Base-by-base conservation (phyloP, 2,888 invertebrate genomes). In the Rapana venosa region DNA sequence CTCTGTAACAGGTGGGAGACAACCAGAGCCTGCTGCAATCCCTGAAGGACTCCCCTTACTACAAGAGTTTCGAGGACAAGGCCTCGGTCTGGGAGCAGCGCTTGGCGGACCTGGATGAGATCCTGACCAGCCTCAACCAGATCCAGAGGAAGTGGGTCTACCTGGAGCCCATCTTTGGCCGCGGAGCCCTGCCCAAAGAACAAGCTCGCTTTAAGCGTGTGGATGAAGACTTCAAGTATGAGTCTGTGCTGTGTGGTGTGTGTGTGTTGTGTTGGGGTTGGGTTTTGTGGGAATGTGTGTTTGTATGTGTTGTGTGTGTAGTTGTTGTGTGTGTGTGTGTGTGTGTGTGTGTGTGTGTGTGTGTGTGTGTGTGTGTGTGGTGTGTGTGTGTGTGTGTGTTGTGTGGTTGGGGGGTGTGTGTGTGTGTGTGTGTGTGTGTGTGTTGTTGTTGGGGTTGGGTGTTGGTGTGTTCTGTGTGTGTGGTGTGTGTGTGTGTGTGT, bases 131-230 rank as follows among this genome's bases (percentile, higher is more conserved):
- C 92, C 96, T 98, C 87, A 98, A 97, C 93, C 97, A 97, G 94
- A 97, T 98, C 30, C 98, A 98, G 96, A 97, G 98, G 93, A 98
- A 98, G 95, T 99, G 99, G 99, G 97, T 99, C 77, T 99, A 99
- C 96, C 97, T 99, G 94, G 99, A 99, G 96, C 99, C 99, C 0
- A 99, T 99, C 91, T 98, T 99, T 95, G 97, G 97, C 0, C 97
- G 97, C 89, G 98, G 98, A 20, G 97, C 98, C 0, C 96, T 98
- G 89, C 97, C 97, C 70, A 97, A 97, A 91, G 98, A 98, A 95
- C 97, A 97, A 93, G 97, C 97, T 0, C 96, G 98, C 77, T 99
- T 99, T 96, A 97, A 98, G 88, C 97, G 98, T 93, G 97, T 98
- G 22, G 98, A 99, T 96, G 97, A 98, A 94, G 98, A 98, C 94